Conservation (phyloP, 2,888 invertebrate species). For the Eupeodes latifasciatus region DNA sequence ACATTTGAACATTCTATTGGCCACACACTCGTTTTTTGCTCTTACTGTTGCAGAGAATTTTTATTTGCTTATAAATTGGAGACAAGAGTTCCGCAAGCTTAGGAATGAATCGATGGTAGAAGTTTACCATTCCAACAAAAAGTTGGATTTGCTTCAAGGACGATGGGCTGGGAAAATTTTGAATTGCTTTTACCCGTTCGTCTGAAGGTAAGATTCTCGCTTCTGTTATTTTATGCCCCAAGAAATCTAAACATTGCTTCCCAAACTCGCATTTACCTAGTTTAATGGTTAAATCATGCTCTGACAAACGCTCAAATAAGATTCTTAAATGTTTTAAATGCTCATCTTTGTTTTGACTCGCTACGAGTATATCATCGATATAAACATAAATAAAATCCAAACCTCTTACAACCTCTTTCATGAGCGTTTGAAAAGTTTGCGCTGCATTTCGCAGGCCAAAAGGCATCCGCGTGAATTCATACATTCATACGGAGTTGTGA, state of each 20-base stretch:
- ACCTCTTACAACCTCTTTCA: no score
- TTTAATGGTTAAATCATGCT: constrained; percentile 25
- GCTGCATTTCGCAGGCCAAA: neutral
- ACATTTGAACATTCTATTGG: neutral
- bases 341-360: no score
- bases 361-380: no score
- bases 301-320: no score
- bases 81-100: neutral
- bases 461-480: neutral
- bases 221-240: constrained; percentile 21
- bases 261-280: constrained; percentile 17
- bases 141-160: neutral
- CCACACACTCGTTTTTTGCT: neutral
- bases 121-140: constrained; percentile 12
- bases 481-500: neutral
- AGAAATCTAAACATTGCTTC: constrained; percentile 5
- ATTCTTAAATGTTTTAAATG: no score
- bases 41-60: no score
- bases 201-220: neutral
- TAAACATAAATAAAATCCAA: no score
- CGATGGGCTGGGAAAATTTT: neutral
- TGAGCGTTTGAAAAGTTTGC: no score
- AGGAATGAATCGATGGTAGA: constrained; percentile 17
- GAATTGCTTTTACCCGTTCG: neutral
- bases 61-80: no score